Conservation (phyloP, 1,140 invertebrate species). For the Cecropterus lyciades region DNA sequence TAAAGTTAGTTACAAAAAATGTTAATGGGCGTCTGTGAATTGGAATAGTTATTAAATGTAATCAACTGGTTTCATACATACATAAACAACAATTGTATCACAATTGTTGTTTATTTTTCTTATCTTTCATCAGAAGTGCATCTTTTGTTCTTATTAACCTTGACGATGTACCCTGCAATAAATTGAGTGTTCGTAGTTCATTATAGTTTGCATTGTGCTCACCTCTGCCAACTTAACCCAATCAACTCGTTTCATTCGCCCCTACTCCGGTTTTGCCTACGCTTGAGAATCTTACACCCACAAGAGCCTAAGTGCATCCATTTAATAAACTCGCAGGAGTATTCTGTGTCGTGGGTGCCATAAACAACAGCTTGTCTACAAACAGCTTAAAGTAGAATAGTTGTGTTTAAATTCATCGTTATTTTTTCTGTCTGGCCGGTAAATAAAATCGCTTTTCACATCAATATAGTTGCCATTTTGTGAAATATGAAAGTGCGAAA, state of each 20-base stretch:
- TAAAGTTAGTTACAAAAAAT: not conserved
- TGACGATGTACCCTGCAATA: too few species aligned
- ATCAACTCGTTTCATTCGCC: conserved; percentile 49
- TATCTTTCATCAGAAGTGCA: not conserved
- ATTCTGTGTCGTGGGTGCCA: too few species aligned
- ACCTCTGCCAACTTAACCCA: conserved; percentile 34
- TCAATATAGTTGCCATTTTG: too few species aligned
- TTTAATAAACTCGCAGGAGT: conserved; percentile 28
- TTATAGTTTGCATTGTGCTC: conserved; percentile 20
- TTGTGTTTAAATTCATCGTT: too few species aligned
- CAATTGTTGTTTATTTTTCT: not conserved
- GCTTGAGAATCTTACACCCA: conserved; percentile 60
- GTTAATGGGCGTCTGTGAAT: conserved; percentile 8
- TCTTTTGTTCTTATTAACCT: too few species aligned
- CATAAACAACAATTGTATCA: too few species aligned
- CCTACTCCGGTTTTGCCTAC: conserved; percentile 67
- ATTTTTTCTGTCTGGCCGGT: too few species aligned
- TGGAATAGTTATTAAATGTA: conserved; percentile 30
- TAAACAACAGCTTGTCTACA: too few species aligned
- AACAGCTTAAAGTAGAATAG: too few species aligned
- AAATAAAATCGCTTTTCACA: too few species aligned
- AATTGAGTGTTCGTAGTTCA: not conserved
- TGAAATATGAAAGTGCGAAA: too few species aligned
- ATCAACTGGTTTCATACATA: not conserved
- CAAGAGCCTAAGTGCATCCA: conserved; percentile 39